phyloP scores from a whole-genome alignment of 2,797 vertebrate genomes.

The Fringilla coelebs region DNA sequence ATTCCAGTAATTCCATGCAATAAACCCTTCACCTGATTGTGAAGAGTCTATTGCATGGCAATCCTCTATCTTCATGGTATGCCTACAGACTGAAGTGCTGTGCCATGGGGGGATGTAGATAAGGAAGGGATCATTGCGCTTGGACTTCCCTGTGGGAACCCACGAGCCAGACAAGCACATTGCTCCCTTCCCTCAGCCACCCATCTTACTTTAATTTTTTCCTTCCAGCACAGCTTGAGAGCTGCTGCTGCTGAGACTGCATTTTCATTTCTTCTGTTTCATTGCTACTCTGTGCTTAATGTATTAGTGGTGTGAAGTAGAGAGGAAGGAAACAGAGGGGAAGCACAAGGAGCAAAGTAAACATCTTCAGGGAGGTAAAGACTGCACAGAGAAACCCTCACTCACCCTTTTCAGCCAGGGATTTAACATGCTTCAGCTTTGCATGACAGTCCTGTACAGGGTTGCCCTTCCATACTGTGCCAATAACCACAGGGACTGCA shows the following conservation, averaged over 20 bases:
- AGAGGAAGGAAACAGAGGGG: slow-evolving; percentile 7
- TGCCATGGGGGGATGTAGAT: not conserved
- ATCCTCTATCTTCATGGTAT: not conserved
- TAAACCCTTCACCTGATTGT: not conserved
- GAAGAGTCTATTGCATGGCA: not conserved
- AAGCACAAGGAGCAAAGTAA: slow-evolving; percentile 23
- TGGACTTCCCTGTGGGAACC: not conserved
- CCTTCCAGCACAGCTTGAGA: not conserved
- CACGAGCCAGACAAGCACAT: rapidly evolving
- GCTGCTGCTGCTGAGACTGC: not conserved
- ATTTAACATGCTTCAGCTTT: not conserved
- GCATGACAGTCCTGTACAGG: not conserved
- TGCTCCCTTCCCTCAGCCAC: not conserved
- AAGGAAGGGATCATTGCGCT: not conserved
- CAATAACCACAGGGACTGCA: not conserved
- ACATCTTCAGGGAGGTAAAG: not conserved
- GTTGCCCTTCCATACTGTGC: not conserved
- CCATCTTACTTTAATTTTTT: not conserved
- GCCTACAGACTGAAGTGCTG: not conserved
- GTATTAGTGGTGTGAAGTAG: not conserved
- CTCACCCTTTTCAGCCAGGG: not conserved
- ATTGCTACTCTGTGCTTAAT: not conserved
- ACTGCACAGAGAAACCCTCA: not conserved
- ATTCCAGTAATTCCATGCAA: not conserved
- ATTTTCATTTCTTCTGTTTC: not conserved